A percentile compares a stretch with the other conserved stretches of the same genome.
phyloP scores from a whole-genome alignment of 2,797 vertebrate genomes.

The Todus mexicanus region DNA sequence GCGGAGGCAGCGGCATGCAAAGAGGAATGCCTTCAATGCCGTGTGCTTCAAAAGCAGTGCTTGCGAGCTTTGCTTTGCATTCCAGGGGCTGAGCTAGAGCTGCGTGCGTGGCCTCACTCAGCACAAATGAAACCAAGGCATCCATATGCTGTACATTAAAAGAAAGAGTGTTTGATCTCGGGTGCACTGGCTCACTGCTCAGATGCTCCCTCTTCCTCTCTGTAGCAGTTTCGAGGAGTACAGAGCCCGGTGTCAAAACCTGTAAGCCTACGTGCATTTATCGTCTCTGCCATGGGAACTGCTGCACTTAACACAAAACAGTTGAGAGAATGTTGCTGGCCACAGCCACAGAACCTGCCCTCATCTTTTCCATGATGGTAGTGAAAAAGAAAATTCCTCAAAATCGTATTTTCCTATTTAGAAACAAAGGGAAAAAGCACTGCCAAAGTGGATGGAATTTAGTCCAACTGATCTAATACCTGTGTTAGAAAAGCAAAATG shows the following conservation, averaged over 20 bases:
- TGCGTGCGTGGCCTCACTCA: background rate
- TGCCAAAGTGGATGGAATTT: background rate
- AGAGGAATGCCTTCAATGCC: background rate
- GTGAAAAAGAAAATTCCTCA: background rate
- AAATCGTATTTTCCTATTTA: background rate
- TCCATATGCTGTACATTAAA: conserved; percentile 34
- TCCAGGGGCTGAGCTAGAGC: background rate
- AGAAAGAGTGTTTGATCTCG: conserved; percentile 14
- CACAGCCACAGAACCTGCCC: background rate
- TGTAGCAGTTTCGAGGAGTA: background rate
- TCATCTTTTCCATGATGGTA: background rate
- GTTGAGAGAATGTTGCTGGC: background rate
- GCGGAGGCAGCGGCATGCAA: background rate
- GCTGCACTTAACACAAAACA: background rate
- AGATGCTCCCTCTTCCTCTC: background rate
- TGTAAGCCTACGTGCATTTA: background rate
- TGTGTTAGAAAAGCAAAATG: background rate
- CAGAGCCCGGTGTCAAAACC: background rate
- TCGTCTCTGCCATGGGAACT: background rate
- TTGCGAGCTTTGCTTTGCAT: background rate
- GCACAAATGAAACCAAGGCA: conserved; percentile 48
- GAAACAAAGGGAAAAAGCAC: background rate
- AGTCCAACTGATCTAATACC: background rate
- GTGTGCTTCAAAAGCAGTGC: background rate
- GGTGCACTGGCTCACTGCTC: background rate